phyloP scores from a whole-genome alignment of 2,113 vertebrate species.

The Riparia riparia region DNA sequence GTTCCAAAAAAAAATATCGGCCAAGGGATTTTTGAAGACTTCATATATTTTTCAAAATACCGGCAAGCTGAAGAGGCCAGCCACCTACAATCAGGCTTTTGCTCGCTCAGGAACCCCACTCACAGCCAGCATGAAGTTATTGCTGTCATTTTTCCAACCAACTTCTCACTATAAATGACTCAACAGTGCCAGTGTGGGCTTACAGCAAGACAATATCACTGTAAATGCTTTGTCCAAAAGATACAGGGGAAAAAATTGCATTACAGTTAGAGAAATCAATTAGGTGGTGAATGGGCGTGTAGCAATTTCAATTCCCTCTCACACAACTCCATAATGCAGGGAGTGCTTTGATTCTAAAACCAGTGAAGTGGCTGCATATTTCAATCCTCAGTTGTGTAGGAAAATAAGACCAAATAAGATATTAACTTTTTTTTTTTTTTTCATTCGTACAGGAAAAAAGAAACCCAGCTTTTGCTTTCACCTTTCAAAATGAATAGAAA shows the following conservation, averaged over 20 bases:
- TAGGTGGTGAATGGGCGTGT: slow-evolving; percentile 67
- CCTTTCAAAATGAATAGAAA: slow-evolving; percentile 52
- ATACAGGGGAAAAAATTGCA: slow-evolving; percentile 63
- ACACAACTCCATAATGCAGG: slow-evolving; percentile 57
- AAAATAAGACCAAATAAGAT: slow-evolving; percentile 59
- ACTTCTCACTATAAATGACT: neutral
- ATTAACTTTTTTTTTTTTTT: slow-evolving; percentile 40
- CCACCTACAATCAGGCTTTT: neutral
- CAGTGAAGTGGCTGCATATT: slow-evolving; percentile 70
- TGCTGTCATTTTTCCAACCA: slow-evolving; percentile 1
- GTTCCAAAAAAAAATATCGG: neutral
- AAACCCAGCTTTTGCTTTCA: neutral
- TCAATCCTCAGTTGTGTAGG: slow-evolving; percentile 70
- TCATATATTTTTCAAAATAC: neutral
- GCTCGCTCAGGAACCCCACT: neutral
- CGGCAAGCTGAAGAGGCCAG: accelerated
- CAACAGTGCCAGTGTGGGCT: slow-evolving; percentile 6
- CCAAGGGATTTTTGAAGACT: neutral
- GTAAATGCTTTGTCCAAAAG: slow-evolving; percentile 54
- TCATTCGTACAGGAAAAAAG: neutral
- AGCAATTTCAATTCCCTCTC: slow-evolving; percentile 75
- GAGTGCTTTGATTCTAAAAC: slow-evolving; percentile 69
- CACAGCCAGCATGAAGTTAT: neutral
- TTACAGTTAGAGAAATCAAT: slow-evolving; percentile 77
- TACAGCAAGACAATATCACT: slow-evolving; percentile 40